Evolutionary conservation across 1,140 invertebrate species (phyloP), one percentile per base, ranked within the genome.

Genomic region (Drosophila burlai): DNA sequence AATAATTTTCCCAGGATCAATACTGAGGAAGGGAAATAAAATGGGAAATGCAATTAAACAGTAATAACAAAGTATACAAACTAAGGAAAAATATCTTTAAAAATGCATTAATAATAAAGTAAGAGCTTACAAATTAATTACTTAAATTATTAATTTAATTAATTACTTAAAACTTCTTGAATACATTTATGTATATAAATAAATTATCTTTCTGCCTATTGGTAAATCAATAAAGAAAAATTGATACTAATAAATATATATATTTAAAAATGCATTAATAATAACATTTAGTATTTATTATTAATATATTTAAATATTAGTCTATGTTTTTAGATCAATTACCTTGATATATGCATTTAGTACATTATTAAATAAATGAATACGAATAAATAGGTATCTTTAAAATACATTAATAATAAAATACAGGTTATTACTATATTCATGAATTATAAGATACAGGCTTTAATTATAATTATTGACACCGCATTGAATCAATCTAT

Each of bases 1-100:
- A 40, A 61, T 24, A n/a, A 43, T 43, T 40, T 65, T 43, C 18
- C 13, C 29, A 40, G 36, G 18, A 26, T 40, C 50, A 58, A 71
- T 47, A 65, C 57, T 40, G 46, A 31, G 29, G n/a, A 49, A 40
- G n/a, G 21, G 26, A 26, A 62, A 34, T 7, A 18, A 50, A 34
- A 54, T 5, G 16, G 26, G 21, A 61, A 34, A 55, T 36, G 26
- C 26, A 60, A 43, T 43, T 34, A 38, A 38, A 16, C 52, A 29
- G n/a, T 50, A 31, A 31, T n/a, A 31, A 31, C 18, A 21, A 21
- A n/a, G 4, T 8, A 26, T 47, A 26, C 21, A 47, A 21, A 3
- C 3, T 2, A 26, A 13, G 8, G 9, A 29, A 29, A n/a, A n/a
- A 24, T 24, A 1, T 9, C 2, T 1, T 29, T 50, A 11, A 29